phyloP scores from a whole-genome alignment of 2,888 invertebrate genomes.

The Himalopsyche kuldschensis region DNA sequence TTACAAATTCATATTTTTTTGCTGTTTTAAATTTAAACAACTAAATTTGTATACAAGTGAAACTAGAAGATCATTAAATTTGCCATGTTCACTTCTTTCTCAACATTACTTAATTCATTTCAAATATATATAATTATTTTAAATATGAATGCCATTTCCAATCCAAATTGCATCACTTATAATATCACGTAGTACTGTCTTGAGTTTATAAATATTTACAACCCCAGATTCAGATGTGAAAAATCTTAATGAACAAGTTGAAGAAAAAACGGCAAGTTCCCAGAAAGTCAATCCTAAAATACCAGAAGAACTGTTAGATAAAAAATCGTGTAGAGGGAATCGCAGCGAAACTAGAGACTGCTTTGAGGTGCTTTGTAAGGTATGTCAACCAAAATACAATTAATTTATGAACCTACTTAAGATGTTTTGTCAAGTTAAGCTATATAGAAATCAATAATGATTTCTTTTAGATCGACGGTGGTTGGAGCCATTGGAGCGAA shows the following conservation, averaged over 20 bases:
- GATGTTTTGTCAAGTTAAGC: background rate
- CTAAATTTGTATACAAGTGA: no score
- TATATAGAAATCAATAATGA: no score
- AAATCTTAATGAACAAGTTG: background rate
- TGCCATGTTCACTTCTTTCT: no score
- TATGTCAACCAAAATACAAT: conserved; percentile 39
- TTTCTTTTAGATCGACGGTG: conserved; percentile 43
- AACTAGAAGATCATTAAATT: no score
- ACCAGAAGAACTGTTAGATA: conserved; percentile 46
- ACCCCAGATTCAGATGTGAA: background rate
- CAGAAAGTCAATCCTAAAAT: background rate
- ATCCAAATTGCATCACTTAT: no score
- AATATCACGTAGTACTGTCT: no score
- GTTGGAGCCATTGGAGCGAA: conserved; percentile 50
- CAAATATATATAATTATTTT: no score
- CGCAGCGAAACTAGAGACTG: conserved; percentile 50
- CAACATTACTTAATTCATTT: no score
- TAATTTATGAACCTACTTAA: background rate
- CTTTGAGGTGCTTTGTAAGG: conserved; percentile 56
- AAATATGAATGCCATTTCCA: no score
- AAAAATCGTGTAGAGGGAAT: conserved; percentile 50
- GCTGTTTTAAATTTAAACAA: no score
- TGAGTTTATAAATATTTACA: background rate
- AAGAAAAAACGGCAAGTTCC: background rate
- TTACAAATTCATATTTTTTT: no score